A percentile compares a stretch with the other conserved stretches of the same genome.
Evolutionary conservation across 2,888 invertebrate genomes (phyloP).

Genomic region (Acronicta leporina): DNA sequence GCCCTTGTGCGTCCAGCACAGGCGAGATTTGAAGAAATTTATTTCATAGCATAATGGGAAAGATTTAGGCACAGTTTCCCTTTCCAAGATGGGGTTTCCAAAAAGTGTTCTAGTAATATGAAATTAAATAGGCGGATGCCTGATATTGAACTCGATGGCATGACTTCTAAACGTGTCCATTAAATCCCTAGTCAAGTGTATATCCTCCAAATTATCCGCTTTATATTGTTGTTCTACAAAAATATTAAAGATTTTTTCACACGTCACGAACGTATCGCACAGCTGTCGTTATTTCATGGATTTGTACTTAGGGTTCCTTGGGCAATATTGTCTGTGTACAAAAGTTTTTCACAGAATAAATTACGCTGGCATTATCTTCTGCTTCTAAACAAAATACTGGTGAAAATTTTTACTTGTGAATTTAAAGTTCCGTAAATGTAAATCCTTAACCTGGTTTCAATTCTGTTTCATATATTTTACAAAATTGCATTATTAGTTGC

Average conservation of each 20-base stretch:
- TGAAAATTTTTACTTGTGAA: conserved; percentile 5
- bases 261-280: conserved; percentile 62
- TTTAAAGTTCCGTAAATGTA: neutral
- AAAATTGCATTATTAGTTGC: neutral
- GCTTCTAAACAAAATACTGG: conserved; percentile 1
- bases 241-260: conserved; percentile 44
- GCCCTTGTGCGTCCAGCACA: too few relatives aligned
- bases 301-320: conserved; percentile 58
- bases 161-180: conserved; percentile 12
- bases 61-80: neutral
- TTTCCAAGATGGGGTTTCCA: neutral
- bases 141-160: too few relatives aligned
- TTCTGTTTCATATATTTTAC: neutral
- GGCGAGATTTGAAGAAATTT: too few relatives aligned
- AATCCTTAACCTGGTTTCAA: neutral
- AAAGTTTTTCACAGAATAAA: neutral
- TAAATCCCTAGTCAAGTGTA: conserved; percentile 31
- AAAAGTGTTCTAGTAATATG: too few relatives aligned
- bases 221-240: conserved; percentile 53
- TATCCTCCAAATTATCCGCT: conserved; percentile 61
- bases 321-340: neutral
- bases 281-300: conserved; percentile 75
- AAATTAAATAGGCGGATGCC: too few relatives aligned
- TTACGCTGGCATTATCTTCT: neutral
- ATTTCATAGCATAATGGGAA: too few relatives aligned